Percentiles rank a stretch among this genome's conserved stretches.
These are phyloP conservation scores for Seriola aureovittata DNA, from an alignment of 2,113 vertebrate genomes.

Conservation along the genomic window DNA sequence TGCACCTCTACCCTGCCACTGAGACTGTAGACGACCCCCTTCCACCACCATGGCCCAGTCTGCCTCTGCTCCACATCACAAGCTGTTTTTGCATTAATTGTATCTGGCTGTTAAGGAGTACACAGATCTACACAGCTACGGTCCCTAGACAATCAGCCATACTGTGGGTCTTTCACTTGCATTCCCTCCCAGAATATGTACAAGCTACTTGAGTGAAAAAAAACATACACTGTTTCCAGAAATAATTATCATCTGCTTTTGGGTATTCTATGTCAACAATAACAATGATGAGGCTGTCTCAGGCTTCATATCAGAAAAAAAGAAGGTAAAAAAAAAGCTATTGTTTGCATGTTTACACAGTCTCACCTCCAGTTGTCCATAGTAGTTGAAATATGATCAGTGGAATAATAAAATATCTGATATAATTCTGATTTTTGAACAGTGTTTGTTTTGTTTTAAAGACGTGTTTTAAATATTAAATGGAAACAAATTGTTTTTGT, in stretches of 20 bases:
- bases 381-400: not conserved
- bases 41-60: constrained; percentile 27
- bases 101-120: constrained; percentile 45
- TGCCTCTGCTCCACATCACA: constrained; percentile 58
- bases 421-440: not conserved
- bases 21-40: constrained; percentile 48
- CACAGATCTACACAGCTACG: constrained; percentile 30
- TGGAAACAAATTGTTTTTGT: too few relatives aligned
- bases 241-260: not conserved
- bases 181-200: not conserved
- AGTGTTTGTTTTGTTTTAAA: too few relatives aligned
- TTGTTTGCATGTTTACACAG: not conserved
- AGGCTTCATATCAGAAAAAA: too few relatives aligned
- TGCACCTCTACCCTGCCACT: constrained; percentile 74
- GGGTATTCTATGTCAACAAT: not conserved
- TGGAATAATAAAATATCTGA: not conserved
- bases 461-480: too few relatives aligned
- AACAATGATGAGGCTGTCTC: not conserved
- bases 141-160: constrained; percentile 46
- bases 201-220: constrained; percentile 9
- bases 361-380: not conserved
- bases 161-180: constrained; percentile 11
- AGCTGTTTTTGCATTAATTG: constrained; percentile 71
- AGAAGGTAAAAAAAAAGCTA: too few relatives aligned
- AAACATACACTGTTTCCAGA: not conserved